Percentiles rank a stretch among this genome's conserved stretches.
These are phyloP conservation scores for Drosophila chauvacae DNA, from an alignment of 1,140 invertebrate genomes.

Conservation along the genomic window DNA sequence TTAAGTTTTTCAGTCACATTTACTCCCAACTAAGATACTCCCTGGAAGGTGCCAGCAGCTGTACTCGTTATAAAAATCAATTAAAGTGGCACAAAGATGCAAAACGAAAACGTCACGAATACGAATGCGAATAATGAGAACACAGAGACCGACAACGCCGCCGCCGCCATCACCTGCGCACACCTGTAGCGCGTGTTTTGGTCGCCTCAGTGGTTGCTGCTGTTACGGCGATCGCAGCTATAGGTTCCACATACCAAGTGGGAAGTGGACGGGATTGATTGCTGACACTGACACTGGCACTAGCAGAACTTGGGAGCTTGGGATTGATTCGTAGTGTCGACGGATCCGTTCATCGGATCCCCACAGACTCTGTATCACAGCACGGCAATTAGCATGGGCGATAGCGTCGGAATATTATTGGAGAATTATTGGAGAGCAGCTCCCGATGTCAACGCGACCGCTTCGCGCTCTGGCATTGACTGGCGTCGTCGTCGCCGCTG, in stretches of 20 bases:
- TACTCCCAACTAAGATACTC: slow-evolving; percentile 7
- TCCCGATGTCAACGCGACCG: slow-evolving; percentile 75
- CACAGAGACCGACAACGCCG: slow-evolving; percentile 7
- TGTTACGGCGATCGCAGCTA: slow-evolving; percentile 21
- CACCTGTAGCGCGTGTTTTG: slow-evolving; percentile 68
- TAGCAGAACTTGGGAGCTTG: not conserved
- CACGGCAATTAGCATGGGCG: slow-evolving; percentile 26
- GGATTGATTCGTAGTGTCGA: slow-evolving; percentile 16
- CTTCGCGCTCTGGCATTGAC: slow-evolving; percentile 79
- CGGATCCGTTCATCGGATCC: slow-evolving; percentile 15
- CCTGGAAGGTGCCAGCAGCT: slow-evolving; percentile 12
- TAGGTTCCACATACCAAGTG: slow-evolving; percentile 32
- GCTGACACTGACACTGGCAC: slow-evolving; percentile 12
- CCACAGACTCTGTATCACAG: slow-evolving; percentile 35
- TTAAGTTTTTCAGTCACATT: slow-evolving; percentile 14
- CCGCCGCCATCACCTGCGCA: slow-evolving; percentile 43
- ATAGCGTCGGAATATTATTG: slow-evolving; percentile 21
- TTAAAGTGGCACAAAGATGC: slow-evolving; percentile 50
- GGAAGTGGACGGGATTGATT: slow-evolving; percentile 36
- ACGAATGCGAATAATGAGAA: slow-evolving; percentile 51
- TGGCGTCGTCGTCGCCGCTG: slow-evolving; percentile 41
- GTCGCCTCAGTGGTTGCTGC: slow-evolving; percentile 16
- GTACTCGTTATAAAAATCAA: slow-evolving; percentile 52
- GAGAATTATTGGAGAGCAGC: slow-evolving; percentile 64
- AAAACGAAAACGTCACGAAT: slow-evolving; percentile 39